Conservation (phyloP, 2,888 invertebrate genomes). For the Drosophila aldrichi region DNA sequence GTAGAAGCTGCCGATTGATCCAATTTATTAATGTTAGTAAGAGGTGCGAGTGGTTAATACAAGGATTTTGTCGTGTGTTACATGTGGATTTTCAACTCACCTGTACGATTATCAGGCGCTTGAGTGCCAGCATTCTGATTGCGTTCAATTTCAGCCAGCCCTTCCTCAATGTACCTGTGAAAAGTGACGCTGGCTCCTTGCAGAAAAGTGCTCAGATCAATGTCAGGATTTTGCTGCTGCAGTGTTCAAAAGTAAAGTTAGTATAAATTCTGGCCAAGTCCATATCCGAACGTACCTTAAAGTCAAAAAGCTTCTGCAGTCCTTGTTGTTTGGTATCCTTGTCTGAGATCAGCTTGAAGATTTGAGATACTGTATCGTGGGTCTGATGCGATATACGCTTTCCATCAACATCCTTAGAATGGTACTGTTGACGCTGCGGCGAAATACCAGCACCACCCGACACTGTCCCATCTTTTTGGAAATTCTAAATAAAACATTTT, state of each 20-base stretch:
- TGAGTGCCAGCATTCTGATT: slow-evolving; percentile 54
- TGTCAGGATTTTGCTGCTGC: slow-evolving; percentile 84
- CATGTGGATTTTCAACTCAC: slow-evolving; percentile 40
- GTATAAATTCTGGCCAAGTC: neutral
- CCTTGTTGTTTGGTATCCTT: slow-evolving; percentile 95
- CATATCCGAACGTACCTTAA: slow-evolving; percentile 78
- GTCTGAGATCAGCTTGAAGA: slow-evolving; percentile 95
- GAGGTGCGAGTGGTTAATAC: slow-evolving; percentile 51
- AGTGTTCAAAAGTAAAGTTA: slow-evolving; percentile 8
- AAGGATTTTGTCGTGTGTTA: slow-evolving; percentile 9
- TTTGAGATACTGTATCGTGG: slow-evolving; percentile 95
- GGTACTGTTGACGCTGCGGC: slow-evolving; percentile 76
- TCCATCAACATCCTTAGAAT: slow-evolving; percentile 84
- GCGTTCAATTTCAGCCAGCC: slow-evolving; percentile 84
- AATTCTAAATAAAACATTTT: slow-evolving; percentile 83
- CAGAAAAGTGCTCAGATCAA: slow-evolving; percentile 84
- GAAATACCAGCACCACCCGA: slow-evolving; percentile 77
- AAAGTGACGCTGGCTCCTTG: slow-evolving; percentile 85
- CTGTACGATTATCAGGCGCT: slow-evolving; percentile 69
- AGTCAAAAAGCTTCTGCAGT: slow-evolving; percentile 86
- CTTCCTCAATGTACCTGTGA: slow-evolving; percentile 85
- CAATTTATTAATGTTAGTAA: slow-evolving; percentile 51
- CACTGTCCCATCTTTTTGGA: slow-evolving; percentile 86
- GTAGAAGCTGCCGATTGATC: slow-evolving; percentile 66
- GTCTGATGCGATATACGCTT: slow-evolving; percentile 90